Percentiles rank a stretch among this genome's conserved stretches.
Evolutionary conservation across 2,888 invertebrate species (phyloP).

Genomic region (Acanthacorydalis orientalis): DNA sequence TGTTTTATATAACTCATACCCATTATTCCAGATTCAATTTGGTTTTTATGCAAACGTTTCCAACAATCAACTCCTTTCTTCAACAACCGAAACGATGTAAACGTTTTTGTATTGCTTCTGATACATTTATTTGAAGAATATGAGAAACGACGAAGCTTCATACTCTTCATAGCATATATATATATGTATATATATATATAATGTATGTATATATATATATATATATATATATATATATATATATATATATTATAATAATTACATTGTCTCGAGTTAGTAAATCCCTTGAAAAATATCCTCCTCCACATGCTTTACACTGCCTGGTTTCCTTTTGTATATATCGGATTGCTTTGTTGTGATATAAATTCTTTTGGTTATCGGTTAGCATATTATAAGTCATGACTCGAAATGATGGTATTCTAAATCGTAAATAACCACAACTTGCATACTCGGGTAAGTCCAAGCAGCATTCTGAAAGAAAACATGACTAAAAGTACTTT

Average conservation of each 20-base stretch:
- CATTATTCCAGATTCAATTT: too few species aligned
- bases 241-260: neutral
- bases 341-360: slow-evolving; percentile 38
- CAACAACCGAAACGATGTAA: too few species aligned
- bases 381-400: slow-evolving; percentile 44
- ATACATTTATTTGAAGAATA: too few species aligned
- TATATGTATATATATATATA: too few species aligned
- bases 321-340: slow-evolving; percentile 39
- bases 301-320: slow-evolving; percentile 37
- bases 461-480: slow-evolving; percentile 26
- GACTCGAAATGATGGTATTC: slow-evolving; percentile 34
- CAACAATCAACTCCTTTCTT: too few species aligned
- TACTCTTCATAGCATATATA: too few species aligned
- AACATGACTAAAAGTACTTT: neutral
- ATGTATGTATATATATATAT: too few species aligned
- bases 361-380: slow-evolving; percentile 41
- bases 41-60: too few species aligned
- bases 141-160: too few species aligned
- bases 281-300: slow-evolving; percentile 33
- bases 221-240: too few species aligned
- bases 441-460: slow-evolving; percentile 43
- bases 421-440: slow-evolving; percentile 43
- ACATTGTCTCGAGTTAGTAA: slow-evolving; percentile 24
- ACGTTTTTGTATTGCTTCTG: too few species aligned
- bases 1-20: too few species aligned